Percentiles rank a stretch among this genome's conserved stretches.
Evolutionary conservation across 1,140 invertebrate genomes (phyloP).

Genomic region (Bactericera cockerelli): DNA sequence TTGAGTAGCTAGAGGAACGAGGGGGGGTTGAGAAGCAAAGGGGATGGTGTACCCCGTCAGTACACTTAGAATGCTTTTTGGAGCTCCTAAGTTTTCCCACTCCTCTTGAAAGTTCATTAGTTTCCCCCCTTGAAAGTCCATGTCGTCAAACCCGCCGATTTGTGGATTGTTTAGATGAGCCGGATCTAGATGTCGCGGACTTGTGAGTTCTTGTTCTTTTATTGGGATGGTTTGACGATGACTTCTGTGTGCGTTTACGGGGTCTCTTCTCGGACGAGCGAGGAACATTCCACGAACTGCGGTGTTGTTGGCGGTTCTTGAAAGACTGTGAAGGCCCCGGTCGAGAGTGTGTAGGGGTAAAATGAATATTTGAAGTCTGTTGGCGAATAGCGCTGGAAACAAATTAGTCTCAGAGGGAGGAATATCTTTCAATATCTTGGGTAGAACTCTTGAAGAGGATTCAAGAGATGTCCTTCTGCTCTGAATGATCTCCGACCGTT

Average conservation of each 20-base stretch:
- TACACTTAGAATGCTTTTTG: background rate
- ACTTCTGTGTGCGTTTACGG: background rate
- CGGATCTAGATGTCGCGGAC: background rate
- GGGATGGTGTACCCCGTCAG: conserved; percentile 7
- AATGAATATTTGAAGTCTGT: too few species aligned
- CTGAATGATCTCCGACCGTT: background rate
- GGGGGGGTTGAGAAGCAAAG: background rate
- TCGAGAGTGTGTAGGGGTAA: too few species aligned
- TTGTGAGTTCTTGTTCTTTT: background rate
- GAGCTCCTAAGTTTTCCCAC: background rate
- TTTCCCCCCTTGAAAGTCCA: background rate
- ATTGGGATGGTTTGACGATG: background rate
- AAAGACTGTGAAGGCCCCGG: too few species aligned
- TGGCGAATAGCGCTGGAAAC: too few species aligned
- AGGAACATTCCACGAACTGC: background rate
- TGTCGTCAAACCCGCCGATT: background rate
- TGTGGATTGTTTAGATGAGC: background rate
- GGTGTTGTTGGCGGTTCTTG: too few species aligned
- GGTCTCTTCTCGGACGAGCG: background rate
- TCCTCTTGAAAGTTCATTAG: background rate
- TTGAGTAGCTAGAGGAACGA: background rate
- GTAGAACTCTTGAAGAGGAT: background rate
- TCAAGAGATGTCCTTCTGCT: background rate
- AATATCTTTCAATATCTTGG: background rate
- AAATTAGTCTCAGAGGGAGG: background rate